Conservation (phyloP, 1,140 invertebrate species). For the Eulimnadia texana region DNA sequence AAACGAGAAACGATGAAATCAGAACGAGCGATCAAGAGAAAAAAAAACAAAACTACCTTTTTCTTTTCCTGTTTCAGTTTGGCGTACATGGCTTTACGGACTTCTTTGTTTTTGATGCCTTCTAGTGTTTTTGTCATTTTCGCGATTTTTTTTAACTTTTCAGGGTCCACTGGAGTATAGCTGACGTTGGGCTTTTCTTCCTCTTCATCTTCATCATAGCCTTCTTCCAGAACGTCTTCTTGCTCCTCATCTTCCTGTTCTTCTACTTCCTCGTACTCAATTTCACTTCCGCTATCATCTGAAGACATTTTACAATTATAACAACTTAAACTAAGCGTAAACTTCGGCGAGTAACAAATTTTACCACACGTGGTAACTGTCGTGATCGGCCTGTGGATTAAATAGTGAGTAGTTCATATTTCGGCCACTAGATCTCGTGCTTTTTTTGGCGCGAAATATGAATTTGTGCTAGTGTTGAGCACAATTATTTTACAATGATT, state of each 20-base stretch:
- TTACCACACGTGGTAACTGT: too few species aligned
- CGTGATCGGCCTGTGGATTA: too few species aligned
- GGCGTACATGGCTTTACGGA: conserved; percentile 7
- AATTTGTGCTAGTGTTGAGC: too few species aligned
- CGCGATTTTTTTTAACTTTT: not conserved
- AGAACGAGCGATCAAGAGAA: not conserved
- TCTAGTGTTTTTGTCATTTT: conserved; percentile 1
- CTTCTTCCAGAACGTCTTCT: not conserved
- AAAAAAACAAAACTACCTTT: not conserved
- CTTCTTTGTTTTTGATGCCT: conserved; percentile 12
- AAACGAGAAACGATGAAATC: not conserved
- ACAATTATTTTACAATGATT: too few species aligned
- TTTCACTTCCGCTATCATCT: not conserved
- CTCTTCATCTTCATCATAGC: not conserved
- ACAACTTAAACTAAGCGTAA: too few species aligned
- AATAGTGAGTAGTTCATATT: too few species aligned
- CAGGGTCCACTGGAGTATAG: not conserved
- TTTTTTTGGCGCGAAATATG: too few species aligned
- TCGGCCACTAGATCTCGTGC: too few species aligned
- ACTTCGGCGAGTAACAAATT: too few species aligned
- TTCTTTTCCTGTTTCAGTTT: conserved; percentile 13
- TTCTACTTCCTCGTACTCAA: too few species aligned
- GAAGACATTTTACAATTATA: not conserved
- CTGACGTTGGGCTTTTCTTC: not conserved
- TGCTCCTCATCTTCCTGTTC: not conserved